Base-by-base conservation (phyloP, 2,888 invertebrate species). In the Luperina testacea region DNA sequence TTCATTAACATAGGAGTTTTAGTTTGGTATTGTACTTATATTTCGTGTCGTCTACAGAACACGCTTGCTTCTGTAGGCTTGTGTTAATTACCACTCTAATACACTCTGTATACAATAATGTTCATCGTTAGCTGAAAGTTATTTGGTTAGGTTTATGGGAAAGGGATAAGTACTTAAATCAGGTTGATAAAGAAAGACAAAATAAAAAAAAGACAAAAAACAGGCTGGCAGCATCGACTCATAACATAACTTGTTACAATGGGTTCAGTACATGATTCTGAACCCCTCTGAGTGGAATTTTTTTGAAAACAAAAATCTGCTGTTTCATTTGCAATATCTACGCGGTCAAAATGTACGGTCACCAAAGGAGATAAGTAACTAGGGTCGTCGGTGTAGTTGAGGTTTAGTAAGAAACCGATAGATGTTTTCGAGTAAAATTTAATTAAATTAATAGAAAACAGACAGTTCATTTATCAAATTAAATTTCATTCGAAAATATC, bases 1-100 rank as follows among this genome's bases (percentile, higher is more conserved):
- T 91, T 92, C 89, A 92, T 91, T 92, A 91, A 84, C 87, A 81
- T 83, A 69, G 64, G 73, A 87, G 87, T 86, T 81, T 89, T 85
- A 86, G 87, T 87, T 84, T 80, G 76, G 79, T 68, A 84, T 78
- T 75, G 79, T 85, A 83, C 83, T 78, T 82, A 81, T 80, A 82
- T 83, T 84, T 72, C n/a, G n/a, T 79, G 82, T 73, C 69, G 82
- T 77, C 87, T 87, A 88, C 77, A 77, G 76, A 82, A 85, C 67
- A 73, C 27, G 70, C 65, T 67, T 48, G 67, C 72, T 73, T 85
- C 68, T 85, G 77, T 81, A 78, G 80, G 79, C 73, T 65, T 64
- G 84, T 86, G 83, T 77, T 87, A 85, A 87, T 85, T 83, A 85
- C 51, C 7, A 74, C 5, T 84, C 81, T 65, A 85, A 79, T 78